Evolutionary conservation across 2,888 invertebrate genomes (phyloP).

Genomic region (Teleiodes luculella): DNA sequence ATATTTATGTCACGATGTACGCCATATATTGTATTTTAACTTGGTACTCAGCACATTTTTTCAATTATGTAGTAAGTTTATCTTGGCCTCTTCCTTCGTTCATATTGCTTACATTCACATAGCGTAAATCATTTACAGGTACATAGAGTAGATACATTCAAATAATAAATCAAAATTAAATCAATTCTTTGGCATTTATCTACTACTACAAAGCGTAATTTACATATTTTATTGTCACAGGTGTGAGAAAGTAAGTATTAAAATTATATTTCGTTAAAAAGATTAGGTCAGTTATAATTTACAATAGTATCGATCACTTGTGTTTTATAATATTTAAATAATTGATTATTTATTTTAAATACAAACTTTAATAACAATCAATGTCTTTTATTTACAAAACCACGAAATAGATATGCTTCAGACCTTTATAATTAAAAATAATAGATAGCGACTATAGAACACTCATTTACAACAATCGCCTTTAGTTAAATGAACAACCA

Average conservation of each 20-base stretch:
- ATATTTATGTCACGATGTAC: no score
- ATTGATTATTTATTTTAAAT: constrained; percentile 36
- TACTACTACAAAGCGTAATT: constrained; percentile 74
- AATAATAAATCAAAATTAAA: constrained; percentile 17
- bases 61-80: no score
- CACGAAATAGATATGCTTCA: constrained; percentile 73
- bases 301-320: constrained; percentile 24
- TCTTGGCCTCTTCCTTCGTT: no score
- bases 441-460: constrained; percentile 24
- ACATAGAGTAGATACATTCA: constrained; percentile 17
- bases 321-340: constrained; percentile 54
- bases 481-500: no score
- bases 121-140: constrained; percentile 23
- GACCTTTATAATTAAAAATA: constrained; percentile 38
- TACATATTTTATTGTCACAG: constrained; percentile 75
- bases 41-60: no score
- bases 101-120: no score
- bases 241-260: constrained; percentile 63
- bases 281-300: constrained; percentile 22
- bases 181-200: constrained; percentile 56
- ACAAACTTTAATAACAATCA: constrained; percentile 44
- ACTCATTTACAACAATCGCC: no score
- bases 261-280: constrained; percentile 23
- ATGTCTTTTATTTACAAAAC: constrained; percentile 51
- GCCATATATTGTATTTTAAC: no score